phyloP scores from a whole-genome alignment of 2,888 invertebrate species.

The Pilophorus perplexus region DNA sequence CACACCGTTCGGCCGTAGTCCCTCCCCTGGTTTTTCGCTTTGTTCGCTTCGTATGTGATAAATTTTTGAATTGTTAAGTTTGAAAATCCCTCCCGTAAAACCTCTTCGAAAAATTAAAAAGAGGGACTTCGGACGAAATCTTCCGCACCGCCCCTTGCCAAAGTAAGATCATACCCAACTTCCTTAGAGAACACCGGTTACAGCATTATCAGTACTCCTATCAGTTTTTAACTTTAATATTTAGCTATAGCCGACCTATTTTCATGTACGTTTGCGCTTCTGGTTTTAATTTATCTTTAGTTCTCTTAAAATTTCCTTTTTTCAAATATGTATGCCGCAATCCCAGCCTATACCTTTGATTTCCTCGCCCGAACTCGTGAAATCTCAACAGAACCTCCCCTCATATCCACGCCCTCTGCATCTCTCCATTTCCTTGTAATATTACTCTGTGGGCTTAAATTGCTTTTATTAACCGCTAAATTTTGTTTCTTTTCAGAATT shows the following conservation, averaged over 20 bases:
- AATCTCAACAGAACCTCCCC: constrained; percentile 30
- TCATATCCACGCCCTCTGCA: constrained; percentile 31
- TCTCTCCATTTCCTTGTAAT: background rate
- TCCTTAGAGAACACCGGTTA: constrained; percentile 30
- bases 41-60: background rate
- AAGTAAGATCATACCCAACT: constrained; percentile 26
- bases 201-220: constrained; percentile 31
- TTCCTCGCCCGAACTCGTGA: background rate
- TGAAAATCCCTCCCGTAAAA: constrained; percentile 4
- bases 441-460: background rate
- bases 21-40: constrained; percentile 12
- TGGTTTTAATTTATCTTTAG: background rate
- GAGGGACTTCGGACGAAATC: no score
- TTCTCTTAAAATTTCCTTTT: background rate
- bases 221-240: constrained; percentile 24
- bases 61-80: background rate
- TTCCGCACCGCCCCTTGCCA: constrained; percentile 28
- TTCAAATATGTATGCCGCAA: constrained; percentile 15
- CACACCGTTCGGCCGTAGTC: constrained; percentile 28
- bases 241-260: background rate
- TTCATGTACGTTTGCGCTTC: constrained; percentile 4
- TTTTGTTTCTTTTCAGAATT: constrained; percentile 31
- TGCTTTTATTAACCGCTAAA: constrained; percentile 20
- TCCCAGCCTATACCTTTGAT: background rate
- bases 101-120: no score